Conservation (phyloP, 2,888 invertebrate genomes). For the Parnassius orleans region DNA sequence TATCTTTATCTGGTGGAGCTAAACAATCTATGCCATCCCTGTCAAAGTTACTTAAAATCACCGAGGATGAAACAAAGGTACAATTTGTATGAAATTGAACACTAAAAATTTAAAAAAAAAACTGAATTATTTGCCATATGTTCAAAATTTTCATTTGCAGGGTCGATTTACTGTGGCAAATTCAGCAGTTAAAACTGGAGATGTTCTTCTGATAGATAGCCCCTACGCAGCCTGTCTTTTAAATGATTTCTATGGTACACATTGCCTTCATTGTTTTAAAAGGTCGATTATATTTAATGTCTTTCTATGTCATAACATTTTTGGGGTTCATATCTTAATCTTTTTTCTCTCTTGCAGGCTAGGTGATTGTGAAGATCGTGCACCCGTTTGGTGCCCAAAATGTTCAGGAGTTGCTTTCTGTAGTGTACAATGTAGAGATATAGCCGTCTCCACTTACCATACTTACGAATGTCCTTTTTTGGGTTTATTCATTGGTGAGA, state of each 20-base stretch:
- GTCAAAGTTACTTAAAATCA: constrained; percentile 81
- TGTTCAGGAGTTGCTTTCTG: constrained; percentile 91
- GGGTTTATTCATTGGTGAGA: constrained; percentile 86
- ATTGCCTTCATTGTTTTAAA: constrained; percentile 90
- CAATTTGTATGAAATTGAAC: background rate
- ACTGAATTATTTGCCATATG: constrained; percentile 1
- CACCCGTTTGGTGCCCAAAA: constrained; percentile 85
- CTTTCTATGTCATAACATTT: constrained; percentile 1
- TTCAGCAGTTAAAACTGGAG: constrained; percentile 83
- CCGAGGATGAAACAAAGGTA: constrained; percentile 79
- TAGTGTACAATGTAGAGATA: constrained; percentile 82
- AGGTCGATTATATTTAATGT: constrained; percentile 68
- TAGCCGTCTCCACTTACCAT: constrained; percentile 85
- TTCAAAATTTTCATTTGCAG: constrained; percentile 38
- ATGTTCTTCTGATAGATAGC: constrained; percentile 85
- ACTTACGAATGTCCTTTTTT: constrained; percentile 87
- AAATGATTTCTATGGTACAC: constrained; percentile 87
- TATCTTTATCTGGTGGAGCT: constrained; percentile 70
- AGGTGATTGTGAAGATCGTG: constrained; percentile 56
- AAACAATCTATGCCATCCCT: constrained; percentile 79
- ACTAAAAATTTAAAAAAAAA: background rate
- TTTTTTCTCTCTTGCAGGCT: constrained; percentile 41
- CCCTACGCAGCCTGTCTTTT: constrained; percentile 88
- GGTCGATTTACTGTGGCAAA: constrained; percentile 87
- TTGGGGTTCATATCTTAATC: background rate